Evolutionary conservation across 1,140 invertebrate genomes (phyloP).

Genomic region (Drosophila jambulina): DNA sequence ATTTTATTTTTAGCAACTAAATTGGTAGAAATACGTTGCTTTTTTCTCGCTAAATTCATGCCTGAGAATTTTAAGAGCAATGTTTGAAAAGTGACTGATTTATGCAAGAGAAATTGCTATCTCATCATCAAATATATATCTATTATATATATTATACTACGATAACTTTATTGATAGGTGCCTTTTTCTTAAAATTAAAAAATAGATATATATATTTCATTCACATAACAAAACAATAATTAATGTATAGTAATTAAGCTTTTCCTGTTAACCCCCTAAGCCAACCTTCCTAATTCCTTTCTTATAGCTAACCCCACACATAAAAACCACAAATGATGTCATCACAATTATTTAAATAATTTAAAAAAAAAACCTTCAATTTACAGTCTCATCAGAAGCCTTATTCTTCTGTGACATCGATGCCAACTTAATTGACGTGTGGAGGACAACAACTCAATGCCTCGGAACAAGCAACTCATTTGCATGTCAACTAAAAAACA

Average conservation of each 20-base stretch:
- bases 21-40: too few relatives aligned
- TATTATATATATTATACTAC: too few relatives aligned
- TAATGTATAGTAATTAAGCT: too few relatives aligned
- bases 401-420: constrained; percentile 36
- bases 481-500: constrained; percentile 42
- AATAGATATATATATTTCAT: too few relatives aligned
- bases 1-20: too few relatives aligned
- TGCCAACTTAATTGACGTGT: constrained; percentile 47
- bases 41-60: not conserved
- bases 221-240: too few relatives aligned
- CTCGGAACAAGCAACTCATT: constrained; percentile 62
- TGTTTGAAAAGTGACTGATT: too few relatives aligned
- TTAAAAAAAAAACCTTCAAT: constrained; percentile 8
- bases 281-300: too few relatives aligned
- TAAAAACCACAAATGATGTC: constrained; percentile 12
- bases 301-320: not conserved
- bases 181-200: too few relatives aligned
- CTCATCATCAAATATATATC: too few relatives aligned
- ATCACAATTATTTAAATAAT: constrained; percentile 11
- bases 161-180: too few relatives aligned
- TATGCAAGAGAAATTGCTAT: too few relatives aligned
- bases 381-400: constrained; percentile 17
- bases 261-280: not conserved
- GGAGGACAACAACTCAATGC: constrained; percentile 61
- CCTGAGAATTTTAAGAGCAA: not conserved